These are phyloP conservation scores for Orthonyx spaldingii DNA, from an alignment of 2,113 vertebrate species.

Conservation along the genomic window DNA sequence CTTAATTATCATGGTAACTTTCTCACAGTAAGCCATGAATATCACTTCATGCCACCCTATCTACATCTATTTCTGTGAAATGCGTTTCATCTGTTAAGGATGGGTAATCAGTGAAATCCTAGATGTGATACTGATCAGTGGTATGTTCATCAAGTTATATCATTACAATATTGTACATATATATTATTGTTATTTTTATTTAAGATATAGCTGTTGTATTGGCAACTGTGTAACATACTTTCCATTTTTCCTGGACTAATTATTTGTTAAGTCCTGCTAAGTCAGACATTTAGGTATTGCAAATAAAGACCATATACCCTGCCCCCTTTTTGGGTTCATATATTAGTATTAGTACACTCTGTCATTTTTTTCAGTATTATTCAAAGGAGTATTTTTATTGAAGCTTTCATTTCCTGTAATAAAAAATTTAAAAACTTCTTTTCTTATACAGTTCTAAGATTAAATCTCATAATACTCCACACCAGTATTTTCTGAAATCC, in stretches of 20 bases:
- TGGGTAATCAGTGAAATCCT: background rate
- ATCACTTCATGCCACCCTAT: background rate
- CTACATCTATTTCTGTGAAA: conserved; percentile 22
- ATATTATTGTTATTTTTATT: conserved; percentile 50
- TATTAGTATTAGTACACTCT: background rate
- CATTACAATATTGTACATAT: conserved; percentile 12
- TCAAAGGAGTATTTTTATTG: background rate
- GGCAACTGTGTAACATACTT: background rate
- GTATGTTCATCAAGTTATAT: conserved; percentile 38
- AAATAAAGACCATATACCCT: background rate
- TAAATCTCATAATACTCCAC: background rate
- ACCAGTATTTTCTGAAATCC: background rate
- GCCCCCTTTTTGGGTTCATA: background rate
- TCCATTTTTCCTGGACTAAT: background rate
- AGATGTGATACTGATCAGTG: conserved; percentile 19
- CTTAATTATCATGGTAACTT: background rate
- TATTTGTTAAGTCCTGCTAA: background rate
- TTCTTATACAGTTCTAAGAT: background rate
- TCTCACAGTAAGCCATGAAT: background rate
- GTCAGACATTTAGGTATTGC: background rate
- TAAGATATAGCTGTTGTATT: conserved; percentile 28
- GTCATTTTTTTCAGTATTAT: background rate
- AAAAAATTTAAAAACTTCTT: background rate
- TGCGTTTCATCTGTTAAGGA: conserved; percentile 26
- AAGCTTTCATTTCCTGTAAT: background rate